Evolutionary conservation across 1,140 invertebrate genomes (phyloP).

Genomic region (Drosophila nigrodunni): DNA sequence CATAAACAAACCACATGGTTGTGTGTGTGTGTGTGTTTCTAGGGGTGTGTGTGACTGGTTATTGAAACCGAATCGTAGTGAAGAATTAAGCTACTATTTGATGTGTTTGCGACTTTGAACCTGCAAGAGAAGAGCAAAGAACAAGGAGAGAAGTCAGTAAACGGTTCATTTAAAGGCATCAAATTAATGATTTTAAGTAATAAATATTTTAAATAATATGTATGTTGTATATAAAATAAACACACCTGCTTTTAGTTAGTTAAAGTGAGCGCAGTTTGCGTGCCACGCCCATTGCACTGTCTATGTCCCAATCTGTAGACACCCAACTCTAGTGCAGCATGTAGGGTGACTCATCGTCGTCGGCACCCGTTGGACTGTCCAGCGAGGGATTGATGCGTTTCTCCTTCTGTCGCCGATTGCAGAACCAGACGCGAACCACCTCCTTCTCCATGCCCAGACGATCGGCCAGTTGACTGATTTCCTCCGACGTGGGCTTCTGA

Average conservation of each 20-base stretch:
- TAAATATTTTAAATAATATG: too few species aligned
- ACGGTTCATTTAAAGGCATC: not conserved
- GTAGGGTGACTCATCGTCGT: constrained; percentile 77
- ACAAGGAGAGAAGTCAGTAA: constrained; percentile 2
- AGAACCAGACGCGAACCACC: constrained; percentile 98
- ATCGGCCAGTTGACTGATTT: constrained; percentile 96
- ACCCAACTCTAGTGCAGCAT: constrained; percentile 69
- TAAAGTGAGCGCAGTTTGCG: constrained; percentile 33
- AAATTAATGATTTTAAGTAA: not conserved
- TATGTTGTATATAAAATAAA: too few species aligned
- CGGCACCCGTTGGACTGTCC: constrained; percentile 83
- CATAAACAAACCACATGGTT: constrained; percentile 69
- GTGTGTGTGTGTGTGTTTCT: constrained; percentile 20
- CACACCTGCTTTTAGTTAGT: constrained; percentile 61
- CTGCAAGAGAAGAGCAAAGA: constrained; percentile 44
- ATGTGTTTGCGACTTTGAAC: constrained; percentile 81
- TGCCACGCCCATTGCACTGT: constrained; percentile 67
- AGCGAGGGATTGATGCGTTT: constrained; percentile 91
- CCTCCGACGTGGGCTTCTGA: constrained; percentile 98
- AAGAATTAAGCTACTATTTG: constrained; percentile 79
- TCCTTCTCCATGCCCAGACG: constrained; percentile 98
- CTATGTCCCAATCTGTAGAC: constrained; percentile 44
- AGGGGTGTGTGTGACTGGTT: constrained; percentile 32
- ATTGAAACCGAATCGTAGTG: constrained; percentile 43
- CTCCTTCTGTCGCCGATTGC: constrained; percentile 97